Conservation (phyloP, 2,888 invertebrate species). For the Scelioninae gen. 2 region DNA sequence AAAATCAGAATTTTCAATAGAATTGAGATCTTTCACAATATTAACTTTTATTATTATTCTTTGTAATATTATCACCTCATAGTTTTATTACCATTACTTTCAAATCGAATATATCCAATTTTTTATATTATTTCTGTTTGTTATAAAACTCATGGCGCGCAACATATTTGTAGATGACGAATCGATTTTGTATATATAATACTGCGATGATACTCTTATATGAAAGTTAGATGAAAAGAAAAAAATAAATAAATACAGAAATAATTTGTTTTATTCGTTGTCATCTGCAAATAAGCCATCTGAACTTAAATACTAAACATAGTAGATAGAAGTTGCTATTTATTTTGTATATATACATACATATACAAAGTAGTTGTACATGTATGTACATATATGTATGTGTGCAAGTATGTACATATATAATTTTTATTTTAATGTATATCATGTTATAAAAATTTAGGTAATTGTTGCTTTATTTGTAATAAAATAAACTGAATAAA, state of each 20-base stretch:
- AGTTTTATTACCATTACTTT: slow-evolving; percentile 34
- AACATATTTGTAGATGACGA: slow-evolving; percentile 43
- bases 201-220: slow-evolving; percentile 36
- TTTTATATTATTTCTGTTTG: slow-evolving; percentile 36
- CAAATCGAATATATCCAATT: slow-evolving; percentile 18
- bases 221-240: slow-evolving; percentile 1
- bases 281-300: slow-evolving; percentile 36
- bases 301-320: slow-evolving; percentile 39
- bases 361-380: slow-evolving; percentile 6
- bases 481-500: slow-evolving; percentile 58
- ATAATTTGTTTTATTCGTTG: slow-evolving; percentile 18
- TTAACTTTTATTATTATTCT: slow-evolving; percentile 36
- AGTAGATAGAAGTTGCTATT: slow-evolving; percentile 44
- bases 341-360: slow-evolving; percentile 36
- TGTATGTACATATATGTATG: slow-evolving; percentile 33
- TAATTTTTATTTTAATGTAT: slow-evolving; percentile 51
- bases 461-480: slow-evolving; percentile 61
- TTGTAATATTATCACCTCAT: slow-evolving; percentile 44
- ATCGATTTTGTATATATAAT: slow-evolving; percentile 37
- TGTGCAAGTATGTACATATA: slow-evolving; percentile 33
- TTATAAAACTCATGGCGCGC: slow-evolving; percentile 14
- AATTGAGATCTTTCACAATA: slow-evolving; percentile 51
- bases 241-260: slow-evolving; percentile 6
- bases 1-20: slow-evolving; percentile 43
- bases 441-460: slow-evolving; percentile 47